A percentile compares a stretch with the other conserved stretches of the same genome.
Evolutionary conservation across 2,888 invertebrate genomes (phyloP).

Genomic region (Dioctria rufipes): DNA sequence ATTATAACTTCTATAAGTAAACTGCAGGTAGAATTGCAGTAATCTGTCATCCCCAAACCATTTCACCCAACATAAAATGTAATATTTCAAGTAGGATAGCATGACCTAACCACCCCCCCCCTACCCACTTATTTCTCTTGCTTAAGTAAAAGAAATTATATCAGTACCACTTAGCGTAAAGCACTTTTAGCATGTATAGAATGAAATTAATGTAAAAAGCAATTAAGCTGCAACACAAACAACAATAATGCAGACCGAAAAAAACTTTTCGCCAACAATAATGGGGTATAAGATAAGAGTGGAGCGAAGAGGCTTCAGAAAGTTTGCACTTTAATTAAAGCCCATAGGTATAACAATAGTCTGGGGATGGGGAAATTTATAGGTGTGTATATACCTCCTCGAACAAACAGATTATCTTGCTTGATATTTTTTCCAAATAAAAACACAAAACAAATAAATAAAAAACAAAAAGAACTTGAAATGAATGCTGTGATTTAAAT

Average conservation of each 20-base stretch:
- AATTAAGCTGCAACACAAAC: constrained; percentile 53
- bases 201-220: constrained; percentile 56
- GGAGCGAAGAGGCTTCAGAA: background rate
- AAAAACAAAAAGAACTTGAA: constrained; percentile 27
- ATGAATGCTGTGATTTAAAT: constrained; percentile 47
- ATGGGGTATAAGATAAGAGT: background rate
- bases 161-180: constrained; percentile 56
- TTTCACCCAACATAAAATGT: background rate
- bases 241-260: constrained; percentile 31
- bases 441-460: no score
- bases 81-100: constrained; percentile 28
- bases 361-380: constrained; percentile 1
- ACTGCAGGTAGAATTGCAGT: constrained; percentile 23
- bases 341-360: background rate
- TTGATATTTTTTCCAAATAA: no score
- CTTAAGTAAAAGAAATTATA: constrained; percentile 52
- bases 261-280: constrained; percentile 30
- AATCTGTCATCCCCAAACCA: background rate
- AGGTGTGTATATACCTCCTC: background rate
- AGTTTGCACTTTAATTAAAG: constrained; percentile 34
- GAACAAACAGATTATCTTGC: no score
- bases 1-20: constrained; percentile 21
- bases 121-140: background rate
- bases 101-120: background rate
- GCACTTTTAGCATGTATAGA: constrained; percentile 47